Percentiles rank a stretch among this genome's conserved stretches.
Evolutionary conservation across 1,140 invertebrate genomes (phyloP).

Genomic region (Chymomyza costata): DNA sequence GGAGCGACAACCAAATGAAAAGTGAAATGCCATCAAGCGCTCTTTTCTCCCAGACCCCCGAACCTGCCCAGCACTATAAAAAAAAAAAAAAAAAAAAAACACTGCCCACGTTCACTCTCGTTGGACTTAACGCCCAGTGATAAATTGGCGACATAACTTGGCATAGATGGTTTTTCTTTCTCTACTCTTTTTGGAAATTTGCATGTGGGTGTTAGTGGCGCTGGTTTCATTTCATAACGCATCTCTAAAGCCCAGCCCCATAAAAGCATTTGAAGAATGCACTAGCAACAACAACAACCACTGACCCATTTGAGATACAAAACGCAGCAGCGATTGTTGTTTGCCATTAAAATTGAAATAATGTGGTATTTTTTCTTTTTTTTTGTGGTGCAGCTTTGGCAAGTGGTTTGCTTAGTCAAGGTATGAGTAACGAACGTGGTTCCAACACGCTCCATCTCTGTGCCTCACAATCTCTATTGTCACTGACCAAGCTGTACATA

Average conservation of each 20-base stretch:
- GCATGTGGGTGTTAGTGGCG: slow-evolving; percentile 49
- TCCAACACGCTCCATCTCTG: no score
- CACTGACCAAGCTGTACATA: no score
- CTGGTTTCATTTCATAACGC: slow-evolving; percentile 1
- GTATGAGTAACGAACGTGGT: no score
- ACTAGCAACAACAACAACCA: neutral
- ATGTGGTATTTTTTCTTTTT: no score
- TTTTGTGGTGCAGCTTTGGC: slow-evolving; percentile 58
- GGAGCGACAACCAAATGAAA: slow-evolving; percentile 32
- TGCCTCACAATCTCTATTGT: no score
- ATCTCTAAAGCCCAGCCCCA: slow-evolving; percentile 13
- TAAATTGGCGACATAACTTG: slow-evolving; percentile 68
- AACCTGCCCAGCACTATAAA: neutral
- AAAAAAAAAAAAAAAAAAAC: neutral
- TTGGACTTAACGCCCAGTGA: slow-evolving; percentile 45
- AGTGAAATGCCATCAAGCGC: slow-evolving; percentile 35
- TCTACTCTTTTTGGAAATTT: slow-evolving; percentile 60
- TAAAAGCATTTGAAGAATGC: slow-evolving; percentile 55
- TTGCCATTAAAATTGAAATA: slow-evolving; percentile 68
- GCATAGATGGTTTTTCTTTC: no score
- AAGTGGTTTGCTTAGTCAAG: no score
- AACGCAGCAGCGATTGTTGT: slow-evolving; percentile 43
- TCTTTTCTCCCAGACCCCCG: slow-evolving; percentile 37
- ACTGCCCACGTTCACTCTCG: slow-evolving; percentile 22
- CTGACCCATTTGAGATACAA: neutral